Percentiles rank a stretch among this genome's conserved stretches.
phyloP scores from a whole-genome alignment of 2,888 invertebrate genomes.

The Fragum fragum region DNA sequence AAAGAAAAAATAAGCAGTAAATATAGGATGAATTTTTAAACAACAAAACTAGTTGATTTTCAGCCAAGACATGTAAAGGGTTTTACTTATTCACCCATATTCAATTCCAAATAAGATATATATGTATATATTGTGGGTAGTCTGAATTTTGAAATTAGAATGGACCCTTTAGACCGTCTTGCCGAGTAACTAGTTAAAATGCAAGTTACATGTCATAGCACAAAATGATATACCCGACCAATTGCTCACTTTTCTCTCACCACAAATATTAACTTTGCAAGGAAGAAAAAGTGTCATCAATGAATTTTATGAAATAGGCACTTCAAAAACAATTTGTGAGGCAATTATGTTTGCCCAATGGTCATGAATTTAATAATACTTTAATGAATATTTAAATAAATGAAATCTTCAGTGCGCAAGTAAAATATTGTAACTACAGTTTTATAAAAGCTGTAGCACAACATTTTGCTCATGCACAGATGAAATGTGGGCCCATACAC shows the following conservation, averaged over 20 bases:
- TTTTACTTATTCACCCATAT: no score
- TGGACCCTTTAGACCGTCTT: neutral
- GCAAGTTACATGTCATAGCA: constrained; percentile 46
- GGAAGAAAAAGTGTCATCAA: neutral
- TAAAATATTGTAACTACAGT: no score
- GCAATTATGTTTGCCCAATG: constrained; percentile 19
- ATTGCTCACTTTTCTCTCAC: constrained; percentile 7
- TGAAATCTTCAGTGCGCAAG: no score
- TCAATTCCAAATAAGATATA: no score
- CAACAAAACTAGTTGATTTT: constrained; percentile 31
- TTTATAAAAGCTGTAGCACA: no score
- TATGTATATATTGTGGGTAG: no score
- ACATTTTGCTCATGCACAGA: no score
- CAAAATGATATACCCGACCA: constrained; percentile 43
- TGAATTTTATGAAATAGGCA: neutral
- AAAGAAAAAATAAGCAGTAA: constrained; percentile 60
- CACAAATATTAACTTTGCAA: neutral
- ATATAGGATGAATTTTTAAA: constrained; percentile 40
- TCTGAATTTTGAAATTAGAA: no score
- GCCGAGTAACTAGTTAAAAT: constrained; percentile 24
- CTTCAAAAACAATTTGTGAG: constrained; percentile 12
- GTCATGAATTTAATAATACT: constrained; percentile 14
- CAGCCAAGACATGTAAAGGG: neutral
- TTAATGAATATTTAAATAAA: neutral
- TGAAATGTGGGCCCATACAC: neutral